Conservation (phyloP, 2,113 vertebrate species). For the Malaclemys terrapin region DNA sequence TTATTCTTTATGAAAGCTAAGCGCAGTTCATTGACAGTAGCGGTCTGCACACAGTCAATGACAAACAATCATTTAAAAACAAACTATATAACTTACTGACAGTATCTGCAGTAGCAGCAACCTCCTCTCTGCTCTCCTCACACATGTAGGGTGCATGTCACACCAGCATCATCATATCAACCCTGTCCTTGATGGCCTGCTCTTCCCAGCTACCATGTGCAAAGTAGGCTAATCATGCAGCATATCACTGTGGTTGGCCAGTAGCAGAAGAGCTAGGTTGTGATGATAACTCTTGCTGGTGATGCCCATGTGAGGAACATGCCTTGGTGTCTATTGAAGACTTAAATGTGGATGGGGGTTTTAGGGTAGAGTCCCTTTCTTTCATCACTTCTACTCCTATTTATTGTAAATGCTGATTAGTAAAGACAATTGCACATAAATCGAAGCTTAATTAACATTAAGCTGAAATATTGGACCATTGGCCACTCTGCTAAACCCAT, state of each 20-base stretch:
- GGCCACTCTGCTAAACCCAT: neutral
- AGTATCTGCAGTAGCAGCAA: neutral
- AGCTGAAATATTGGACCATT: neutral
- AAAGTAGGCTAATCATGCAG: neutral
- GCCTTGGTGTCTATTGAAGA: neutral
- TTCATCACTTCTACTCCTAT: accelerated
- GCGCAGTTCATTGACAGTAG: neutral
- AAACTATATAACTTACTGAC: neutral
- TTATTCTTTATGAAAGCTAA: neutral
- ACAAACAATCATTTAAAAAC: neutral
- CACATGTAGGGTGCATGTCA: too few relatives aligned
- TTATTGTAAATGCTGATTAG: neutral
- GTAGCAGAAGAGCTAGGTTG: neutral
- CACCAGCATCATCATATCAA: neutral
- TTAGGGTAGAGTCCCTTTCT: neutral
- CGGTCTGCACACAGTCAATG: accelerated
- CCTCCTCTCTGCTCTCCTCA: neutral
- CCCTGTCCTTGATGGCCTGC: neutral
- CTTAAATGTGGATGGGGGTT: accelerated
- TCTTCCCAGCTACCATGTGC: neutral
- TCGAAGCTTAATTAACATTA: neutral
- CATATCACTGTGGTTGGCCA: accelerated
- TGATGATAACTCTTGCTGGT: neutral
- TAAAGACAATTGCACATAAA: neutral
- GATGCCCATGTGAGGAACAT: neutral